Evolutionary conservation across 2,797 vertebrate genomes (phyloP).

Genomic region (Syngnathus acus): DNA sequence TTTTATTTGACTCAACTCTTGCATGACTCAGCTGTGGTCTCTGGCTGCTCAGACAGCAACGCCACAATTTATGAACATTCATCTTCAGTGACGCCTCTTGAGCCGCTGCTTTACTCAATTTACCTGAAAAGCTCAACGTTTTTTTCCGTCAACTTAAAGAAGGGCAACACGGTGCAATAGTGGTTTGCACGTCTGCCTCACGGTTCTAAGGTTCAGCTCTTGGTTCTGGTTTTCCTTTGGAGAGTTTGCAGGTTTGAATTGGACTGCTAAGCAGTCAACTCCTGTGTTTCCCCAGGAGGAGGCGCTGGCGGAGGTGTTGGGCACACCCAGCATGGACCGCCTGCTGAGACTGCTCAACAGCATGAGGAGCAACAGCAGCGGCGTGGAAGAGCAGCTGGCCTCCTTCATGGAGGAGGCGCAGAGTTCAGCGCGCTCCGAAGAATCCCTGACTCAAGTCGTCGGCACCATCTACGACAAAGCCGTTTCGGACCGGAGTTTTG

Average conservation of each 20-base stretch:
- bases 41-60: constrained; percentile 20
- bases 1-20: constrained; percentile 24
- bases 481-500: constrained; percentile 88
- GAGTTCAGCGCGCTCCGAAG: constrained; percentile 85
- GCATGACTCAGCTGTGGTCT: constrained; percentile 26
- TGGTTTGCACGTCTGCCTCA: background rate
- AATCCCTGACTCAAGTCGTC: constrained; percentile 87
- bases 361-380: constrained; percentile 92
- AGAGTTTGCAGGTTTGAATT: background rate
- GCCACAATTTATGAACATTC: constrained; percentile 27
- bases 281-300: constrained; percentile 74
- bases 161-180: background rate
- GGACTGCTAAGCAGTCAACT: background rate
- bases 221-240: background rate
- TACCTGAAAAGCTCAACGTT: background rate
- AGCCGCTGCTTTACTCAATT: constrained; percentile 8
- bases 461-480: constrained; percentile 88
- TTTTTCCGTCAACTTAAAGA: background rate
- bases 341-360: constrained; percentile 91
- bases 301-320: constrained; percentile 62
- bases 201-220: background rate
- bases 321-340: constrained; percentile 86
- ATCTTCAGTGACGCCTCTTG: constrained; percentile 10
- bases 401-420: constrained; percentile 97
- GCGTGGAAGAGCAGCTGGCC: constrained; percentile 84